Evolutionary conservation across 2,888 invertebrate species (phyloP), one percentile per base, ranked within the genome.

Genomic region (Quadroppia sp.): DNA sequence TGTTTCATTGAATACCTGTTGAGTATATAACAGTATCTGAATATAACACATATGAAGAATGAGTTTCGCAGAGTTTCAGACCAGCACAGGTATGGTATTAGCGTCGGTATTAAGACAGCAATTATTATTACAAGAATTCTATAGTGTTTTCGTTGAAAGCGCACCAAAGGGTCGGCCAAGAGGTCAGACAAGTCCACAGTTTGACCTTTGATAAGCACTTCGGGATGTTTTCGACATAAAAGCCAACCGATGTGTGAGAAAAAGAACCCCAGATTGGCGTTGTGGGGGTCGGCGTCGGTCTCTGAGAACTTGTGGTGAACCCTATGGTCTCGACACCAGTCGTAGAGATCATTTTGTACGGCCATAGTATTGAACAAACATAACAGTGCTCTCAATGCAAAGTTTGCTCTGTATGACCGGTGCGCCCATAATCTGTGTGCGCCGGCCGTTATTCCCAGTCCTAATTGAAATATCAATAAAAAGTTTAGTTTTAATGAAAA

Each of bases 21-120:
- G 96, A 1, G 96, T 96, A 90, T 91, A 77, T 89, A 85, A 72
- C 89, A 89, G 83, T 94, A 96, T 71, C 96, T 87, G 78, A 89
- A 86, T 77, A 92, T 88, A 1, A 87, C 86, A 80, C 90, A 89
- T 11, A 94, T 86, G 85, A 91, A 90, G 83, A 92, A 94, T 3
- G 93, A 89, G 78, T 87, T 88, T 84, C 88, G 86, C 15, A 90
- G 81, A 0, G 86, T 85, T 83, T 97, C 96, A 53, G 88, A 85
- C 94, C 95, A 97, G 80, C 87, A 88, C 81, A 90, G 88, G 81
- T 88, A 88, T 0, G 96, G 95, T 71, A 94, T 86, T 76, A 86
- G 80, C 0, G 92, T 88, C 0, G 97, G 85, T 25, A 86, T 74
- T 4, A 84, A 75, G 78, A 85, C 84, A 77, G 84, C 84, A 73